Evolutionary conservation across 2,797 vertebrate species (phyloP).

Genomic region (Lophura swinhoii): DNA sequence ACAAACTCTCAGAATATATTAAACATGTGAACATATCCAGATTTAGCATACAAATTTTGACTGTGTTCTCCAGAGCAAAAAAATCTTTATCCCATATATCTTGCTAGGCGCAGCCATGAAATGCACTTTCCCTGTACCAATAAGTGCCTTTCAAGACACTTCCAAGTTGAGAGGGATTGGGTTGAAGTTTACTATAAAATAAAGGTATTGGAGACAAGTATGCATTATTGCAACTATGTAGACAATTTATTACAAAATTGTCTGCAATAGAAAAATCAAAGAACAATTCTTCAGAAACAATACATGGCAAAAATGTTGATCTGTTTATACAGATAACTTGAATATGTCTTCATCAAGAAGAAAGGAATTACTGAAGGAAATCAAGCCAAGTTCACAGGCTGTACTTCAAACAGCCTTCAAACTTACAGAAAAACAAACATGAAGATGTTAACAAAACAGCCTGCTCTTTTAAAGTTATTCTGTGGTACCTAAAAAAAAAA

Average conservation of each 20-base stretch:
- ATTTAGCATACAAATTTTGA: background rate
- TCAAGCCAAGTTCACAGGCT: background rate
- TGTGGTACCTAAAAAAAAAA: background rate
- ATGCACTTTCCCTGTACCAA: background rate
- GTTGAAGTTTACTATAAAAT: background rate
- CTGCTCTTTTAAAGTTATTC: background rate
- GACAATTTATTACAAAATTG: conserved; percentile 19
- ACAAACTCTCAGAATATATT: background rate
- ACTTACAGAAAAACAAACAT: background rate
- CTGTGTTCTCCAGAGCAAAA: background rate
- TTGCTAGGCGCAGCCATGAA: background rate
- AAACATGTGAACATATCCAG: background rate
- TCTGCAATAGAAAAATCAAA: background rate
- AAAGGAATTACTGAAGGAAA: background rate
- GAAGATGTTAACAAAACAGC: background rate
- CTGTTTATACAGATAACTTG: background rate
- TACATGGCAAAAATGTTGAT: background rate
- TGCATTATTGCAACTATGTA: background rate
- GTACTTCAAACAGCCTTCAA: background rate
- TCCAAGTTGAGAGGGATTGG: background rate
- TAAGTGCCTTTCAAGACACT: background rate
- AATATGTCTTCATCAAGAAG: background rate
- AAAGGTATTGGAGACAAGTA: background rate
- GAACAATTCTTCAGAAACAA: background rate
- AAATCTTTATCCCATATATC: background rate